Evolutionary conservation across 2,797 vertebrate species (phyloP), one percentile per base, ranked within the genome.

Genomic region (Taeniopygia guttata): DNA sequence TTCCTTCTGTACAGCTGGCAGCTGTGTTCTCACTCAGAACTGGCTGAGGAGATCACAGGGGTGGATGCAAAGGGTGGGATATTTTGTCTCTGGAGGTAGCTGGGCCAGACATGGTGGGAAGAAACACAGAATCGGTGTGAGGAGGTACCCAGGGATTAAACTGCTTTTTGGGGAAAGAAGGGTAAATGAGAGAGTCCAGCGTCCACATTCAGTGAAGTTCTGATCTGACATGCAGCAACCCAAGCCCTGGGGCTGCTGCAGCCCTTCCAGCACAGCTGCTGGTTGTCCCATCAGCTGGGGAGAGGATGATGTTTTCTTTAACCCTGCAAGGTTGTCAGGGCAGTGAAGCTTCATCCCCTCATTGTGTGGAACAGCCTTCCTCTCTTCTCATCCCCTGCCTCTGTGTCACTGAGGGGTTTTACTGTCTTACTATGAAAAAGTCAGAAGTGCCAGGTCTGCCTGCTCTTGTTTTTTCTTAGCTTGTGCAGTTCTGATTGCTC

Each of bases 11-110:
- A 16, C 21, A 43, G 17, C n/a, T 56, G 60, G 21, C 16, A 60
- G 0, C n/a, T 22, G 16, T 38, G 6, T 2, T 18, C 29, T 74
- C 1, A 1, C 63, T 86, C 2, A 1, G 49, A 51, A 67, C 26
- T 6, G 48, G 22, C 63, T 51, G 64, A 73, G 46, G 49, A 75
- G 16, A 46, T 43, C 66, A n/a, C 52, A 42, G 49, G 42, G n/a
- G 20, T n/a, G 0, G 0, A 40, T 32, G 19, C 20, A 54, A 49
- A 2, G 1, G 22, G 5, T 40, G 32, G 32, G 27, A 54, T 34
- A 5, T 66, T 72, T 90, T 84, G 22, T 63, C 43, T 84, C 38
- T 38, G 36, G 54, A 30, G 20, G 4, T 6, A 70, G 49, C 73
- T 56, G 46, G 56, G 49, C 48, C 69, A 68, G 42, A 34, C 15